phyloP scores from a whole-genome alignment of 1,140 invertebrate genomes.

The Conus betulinus region DNA sequence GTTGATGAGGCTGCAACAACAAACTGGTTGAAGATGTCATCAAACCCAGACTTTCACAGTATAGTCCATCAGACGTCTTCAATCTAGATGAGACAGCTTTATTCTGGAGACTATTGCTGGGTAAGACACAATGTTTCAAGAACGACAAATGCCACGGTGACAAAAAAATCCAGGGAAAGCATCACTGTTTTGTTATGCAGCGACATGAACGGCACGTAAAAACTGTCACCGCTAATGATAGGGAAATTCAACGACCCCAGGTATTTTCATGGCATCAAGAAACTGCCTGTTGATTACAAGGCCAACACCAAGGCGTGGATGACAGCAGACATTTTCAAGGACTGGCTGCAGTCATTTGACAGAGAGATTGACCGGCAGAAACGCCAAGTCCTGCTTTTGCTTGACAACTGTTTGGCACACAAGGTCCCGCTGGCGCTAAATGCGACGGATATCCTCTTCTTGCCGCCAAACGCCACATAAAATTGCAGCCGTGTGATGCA shows the following conservation, averaged over 20 bases:
- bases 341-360: neutral
- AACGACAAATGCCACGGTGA: constrained; percentile 44
- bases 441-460: neutral
- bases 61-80: no score
- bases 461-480: neutral
- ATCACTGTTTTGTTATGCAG: constrained; percentile 74
- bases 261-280: neutral
- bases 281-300: neutral
- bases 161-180: constrained; percentile 76
- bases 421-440: neutral
- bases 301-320: constrained; percentile 6
- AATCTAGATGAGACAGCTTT: neutral
- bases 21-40: neutral
- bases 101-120: constrained; percentile 44
- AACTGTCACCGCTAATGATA: constrained; percentile 74
- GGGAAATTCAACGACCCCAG: constrained; percentile 75
- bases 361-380: neutral
- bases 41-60: neutral
- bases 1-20: neutral
- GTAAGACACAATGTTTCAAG: constrained; percentile 28
- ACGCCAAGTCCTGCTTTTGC: neutral
- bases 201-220: constrained; percentile 74
- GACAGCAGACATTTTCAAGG: no score
- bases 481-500: neutral
- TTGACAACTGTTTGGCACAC: constrained; percentile 23